A percentile compares a stretch with the other conserved stretches of the same genome.
These are phyloP conservation scores for Colletes latitarsis DNA, from an alignment of 1,140 invertebrate genomes.

Conservation along the genomic window DNA sequence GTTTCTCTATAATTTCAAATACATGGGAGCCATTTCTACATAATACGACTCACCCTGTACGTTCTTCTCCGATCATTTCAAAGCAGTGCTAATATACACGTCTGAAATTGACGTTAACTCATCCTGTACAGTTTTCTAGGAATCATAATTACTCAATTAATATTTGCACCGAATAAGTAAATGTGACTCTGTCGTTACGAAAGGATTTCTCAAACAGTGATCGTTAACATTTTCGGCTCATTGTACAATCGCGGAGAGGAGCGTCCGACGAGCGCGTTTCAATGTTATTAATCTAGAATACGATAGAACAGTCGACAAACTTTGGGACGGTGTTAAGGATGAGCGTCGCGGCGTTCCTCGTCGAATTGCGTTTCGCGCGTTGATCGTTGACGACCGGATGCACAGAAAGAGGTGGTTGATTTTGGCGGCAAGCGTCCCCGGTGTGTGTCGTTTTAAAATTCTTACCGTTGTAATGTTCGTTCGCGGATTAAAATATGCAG, in stretches of 20 bases:
- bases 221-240: background rate
- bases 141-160: too few relatives aligned
- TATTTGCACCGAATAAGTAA: too few relatives aligned
- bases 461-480: constrained; percentile 30
- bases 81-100: too few relatives aligned
- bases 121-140: too few relatives aligned
- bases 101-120: too few relatives aligned
- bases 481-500: constrained; percentile 32
- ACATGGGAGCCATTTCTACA: too few relatives aligned
- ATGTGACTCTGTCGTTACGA: too few relatives aligned
- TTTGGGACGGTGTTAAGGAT: constrained; percentile 38
- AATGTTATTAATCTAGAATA: constrained; percentile 33
- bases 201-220: too few relatives aligned
- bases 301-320: constrained; percentile 28
- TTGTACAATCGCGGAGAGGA: background rate
- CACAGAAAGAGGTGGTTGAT: background rate
- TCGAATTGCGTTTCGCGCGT: too few relatives aligned
- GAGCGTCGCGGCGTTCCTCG: constrained; percentile 20
- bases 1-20: too few relatives aligned
- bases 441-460: constrained; percentile 18
- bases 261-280: constrained; percentile 3
- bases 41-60: too few relatives aligned
- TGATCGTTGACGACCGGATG: background rate
- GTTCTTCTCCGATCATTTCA: too few relatives aligned
- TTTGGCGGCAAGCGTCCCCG: constrained; percentile 21